A percentile compares a stretch with the other conserved stretches of the same genome.
These are phyloP conservation scores for Hypercompe scribonia DNA, from an alignment of 2,888 invertebrate genomes.

Conservation along the genomic window DNA sequence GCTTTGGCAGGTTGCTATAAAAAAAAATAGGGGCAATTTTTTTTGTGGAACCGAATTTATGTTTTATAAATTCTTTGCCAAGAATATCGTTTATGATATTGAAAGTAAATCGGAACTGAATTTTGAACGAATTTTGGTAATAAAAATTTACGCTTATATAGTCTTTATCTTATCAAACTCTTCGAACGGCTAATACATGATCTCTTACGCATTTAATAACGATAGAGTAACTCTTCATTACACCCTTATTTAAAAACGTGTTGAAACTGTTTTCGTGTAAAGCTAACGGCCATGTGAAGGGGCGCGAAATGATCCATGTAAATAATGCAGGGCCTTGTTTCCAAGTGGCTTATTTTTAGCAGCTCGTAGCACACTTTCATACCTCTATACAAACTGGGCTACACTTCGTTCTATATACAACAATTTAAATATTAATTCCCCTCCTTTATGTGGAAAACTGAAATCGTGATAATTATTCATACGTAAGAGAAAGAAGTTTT, in stretches of 20 bases:
- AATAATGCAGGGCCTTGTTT: constrained; percentile 25
- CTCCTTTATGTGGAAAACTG: no score
- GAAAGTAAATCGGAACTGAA: no score
- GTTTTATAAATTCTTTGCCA: no score
- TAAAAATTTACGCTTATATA: no score
- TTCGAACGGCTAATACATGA: background rate
- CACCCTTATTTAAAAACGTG: constrained; percentile 5
- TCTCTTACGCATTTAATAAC: background rate
- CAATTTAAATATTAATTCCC: background rate
- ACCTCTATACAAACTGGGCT: background rate
- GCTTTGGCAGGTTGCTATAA: no score
- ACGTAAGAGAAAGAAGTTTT: no score
- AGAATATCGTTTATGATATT: no score
- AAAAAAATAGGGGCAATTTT: no score
- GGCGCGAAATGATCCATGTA: constrained; percentile 24
- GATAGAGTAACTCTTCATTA: background rate
- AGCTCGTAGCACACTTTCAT: constrained; percentile 8
- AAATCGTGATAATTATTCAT: no score
- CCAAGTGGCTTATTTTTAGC: constrained; percentile 22
- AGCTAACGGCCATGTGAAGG: constrained; percentile 16
- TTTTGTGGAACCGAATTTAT: no score
- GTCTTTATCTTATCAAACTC: no score
- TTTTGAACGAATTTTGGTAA: no score
- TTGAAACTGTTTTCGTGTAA: constrained; percentile 9
- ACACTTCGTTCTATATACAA: background rate